Base-by-base conservation (phyloP, 2,113 vertebrate species). In the Athene noctua region DNA sequence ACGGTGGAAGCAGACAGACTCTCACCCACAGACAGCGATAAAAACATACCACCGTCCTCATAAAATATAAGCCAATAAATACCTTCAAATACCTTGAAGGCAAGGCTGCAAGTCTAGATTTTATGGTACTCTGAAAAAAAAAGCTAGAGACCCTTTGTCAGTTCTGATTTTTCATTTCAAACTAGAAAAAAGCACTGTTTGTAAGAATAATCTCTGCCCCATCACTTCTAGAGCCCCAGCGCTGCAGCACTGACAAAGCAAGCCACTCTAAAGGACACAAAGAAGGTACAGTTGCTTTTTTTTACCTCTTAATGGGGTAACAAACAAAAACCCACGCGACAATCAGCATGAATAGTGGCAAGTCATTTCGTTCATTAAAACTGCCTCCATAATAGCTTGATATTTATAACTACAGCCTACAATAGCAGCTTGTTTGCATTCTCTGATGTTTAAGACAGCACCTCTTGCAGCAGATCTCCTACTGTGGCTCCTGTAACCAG, bases 391-490 rank as follows among this genome's bases (percentile, higher is more conserved):
- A 92, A 94, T 75, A 87, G 74, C 78, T 58, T 58, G 92, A 18
- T 96, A 96, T 96, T 97, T 91, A 94, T 94, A 97, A 91, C 92
- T 51, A 8, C 84, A 82, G 86, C 94, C 86, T 34, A 94, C 95
- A 92, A 80, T 2, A 94, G 81, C 91, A 94, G 89, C 91, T 73
- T 88, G 91, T 91, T 96, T 91, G 94, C 92, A 92, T 79, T 52
- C 55, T 23, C 85, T 86, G 95, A 80, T 94, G 91, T 44, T 75
- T 22, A 14, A 95, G 86, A 78, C 77, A 54, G 94, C 88, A 87
- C 72, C 83, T 94, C 80, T 82, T 17, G 72, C 82, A 88, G 92
- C 81, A 94, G n/a, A 54, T 54, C 75, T 89, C 67, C 70, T 61
- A 21, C 71, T 40, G 80, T 2, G 2, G 89, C 93, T 96, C 57